Conservation (phyloP, 2,113 vertebrate genomes). For the Heptranchias perlo region DNA sequence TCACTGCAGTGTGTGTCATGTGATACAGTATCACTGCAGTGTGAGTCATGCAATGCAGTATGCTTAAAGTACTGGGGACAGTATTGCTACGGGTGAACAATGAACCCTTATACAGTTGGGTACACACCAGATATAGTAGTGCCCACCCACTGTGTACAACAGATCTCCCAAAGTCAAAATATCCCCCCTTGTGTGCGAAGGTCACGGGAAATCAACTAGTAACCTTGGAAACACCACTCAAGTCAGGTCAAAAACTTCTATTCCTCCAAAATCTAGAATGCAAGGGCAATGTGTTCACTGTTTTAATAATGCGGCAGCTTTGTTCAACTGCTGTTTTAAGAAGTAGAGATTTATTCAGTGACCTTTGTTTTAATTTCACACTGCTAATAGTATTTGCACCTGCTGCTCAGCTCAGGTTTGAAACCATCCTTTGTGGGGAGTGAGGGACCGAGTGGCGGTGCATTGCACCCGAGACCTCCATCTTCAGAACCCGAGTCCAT, state of each 20-base stretch:
- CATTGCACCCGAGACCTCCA: neutral
- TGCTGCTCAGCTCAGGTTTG: neutral
- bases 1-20: too few species aligned
- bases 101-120: neutral
- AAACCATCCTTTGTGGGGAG: neutral
- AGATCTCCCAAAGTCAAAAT: neutral
- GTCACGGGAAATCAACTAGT: neutral
- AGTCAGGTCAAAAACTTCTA: neutral
- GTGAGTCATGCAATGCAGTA: neutral
- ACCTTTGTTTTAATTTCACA: neutral
- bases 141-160: neutral
- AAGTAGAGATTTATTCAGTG: neutral
- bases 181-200: neutral
- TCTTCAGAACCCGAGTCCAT: rapidly evolving
- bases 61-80: neutral
- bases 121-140: neutral
- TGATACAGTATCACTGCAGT: neutral
- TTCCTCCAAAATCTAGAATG: neutral
- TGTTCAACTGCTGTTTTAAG: constrained; percentile 8
- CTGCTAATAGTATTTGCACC: neutral
- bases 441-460: neutral
- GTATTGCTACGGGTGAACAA: neutral
- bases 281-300: neutral
- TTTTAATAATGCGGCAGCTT: neutral
- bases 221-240: neutral